Evolutionary conservation across 2,797 vertebrate species (phyloP).

Genomic region (Sciurus vulgaris): DNA sequence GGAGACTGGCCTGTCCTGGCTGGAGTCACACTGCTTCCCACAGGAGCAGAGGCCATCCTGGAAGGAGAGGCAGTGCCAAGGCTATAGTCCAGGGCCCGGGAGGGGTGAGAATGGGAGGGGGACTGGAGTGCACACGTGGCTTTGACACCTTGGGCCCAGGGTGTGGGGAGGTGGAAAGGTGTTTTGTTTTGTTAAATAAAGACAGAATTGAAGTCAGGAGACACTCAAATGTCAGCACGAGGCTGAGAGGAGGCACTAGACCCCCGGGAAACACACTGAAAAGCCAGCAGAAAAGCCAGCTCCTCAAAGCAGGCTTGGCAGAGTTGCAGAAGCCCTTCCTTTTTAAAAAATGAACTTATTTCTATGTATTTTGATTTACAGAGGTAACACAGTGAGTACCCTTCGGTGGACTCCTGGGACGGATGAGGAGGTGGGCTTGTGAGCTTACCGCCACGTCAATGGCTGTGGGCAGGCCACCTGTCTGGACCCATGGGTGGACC

Average conservation of each 20-base stretch:
- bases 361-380: too few relatives aligned
- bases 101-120: background rate
- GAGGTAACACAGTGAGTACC: accelerated
- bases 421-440: accelerated
- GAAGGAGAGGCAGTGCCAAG: too few relatives aligned
- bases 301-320: accelerated
- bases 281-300: background rate
- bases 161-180: background rate
- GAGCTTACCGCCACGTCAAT: slow-evolving; percentile 91
- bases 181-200: background rate
- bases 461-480: slow-evolving; percentile 92
- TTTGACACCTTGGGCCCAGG: background rate
- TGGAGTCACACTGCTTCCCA: too few relatives aligned
- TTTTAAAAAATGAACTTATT: background rate
- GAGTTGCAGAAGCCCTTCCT: accelerated
- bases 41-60: background rate
- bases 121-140: background rate
- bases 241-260: accelerated
- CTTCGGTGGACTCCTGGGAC: accelerated
- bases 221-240: background rate
- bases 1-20: too few relatives aligned
- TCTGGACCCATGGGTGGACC: slow-evolving; percentile 95
- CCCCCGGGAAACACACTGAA: background rate
- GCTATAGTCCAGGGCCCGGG: too few relatives aligned
- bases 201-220: background rate